A percentile compares a stretch with the other conserved stretches of the same genome.
These are phyloP conservation scores for Eupithecia exiguata DNA, from an alignment of 2,888 invertebrate species.

Conservation along the genomic window DNA sequence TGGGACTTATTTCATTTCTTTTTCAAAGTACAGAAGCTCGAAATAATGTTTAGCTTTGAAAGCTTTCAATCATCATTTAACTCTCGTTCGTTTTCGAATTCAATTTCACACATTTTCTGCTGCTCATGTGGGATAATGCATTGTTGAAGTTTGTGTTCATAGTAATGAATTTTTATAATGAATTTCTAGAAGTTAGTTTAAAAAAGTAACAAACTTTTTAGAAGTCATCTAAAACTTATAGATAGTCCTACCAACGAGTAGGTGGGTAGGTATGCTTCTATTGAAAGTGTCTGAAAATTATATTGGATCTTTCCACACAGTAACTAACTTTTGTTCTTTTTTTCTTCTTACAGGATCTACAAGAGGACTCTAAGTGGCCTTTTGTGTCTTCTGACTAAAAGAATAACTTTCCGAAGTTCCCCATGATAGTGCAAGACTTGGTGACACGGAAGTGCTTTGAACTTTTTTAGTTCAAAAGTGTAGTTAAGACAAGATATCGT, in stretches of 20 bases:
- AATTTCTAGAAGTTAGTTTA: not conserved
- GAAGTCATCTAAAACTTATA: not conserved
- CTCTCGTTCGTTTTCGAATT: too few relatives aligned
- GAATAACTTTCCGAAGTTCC: not conserved
- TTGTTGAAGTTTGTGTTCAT: too few relatives aligned
- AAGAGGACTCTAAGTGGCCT: not conserved
- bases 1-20: too few relatives aligned
- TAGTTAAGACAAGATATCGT: not conserved
- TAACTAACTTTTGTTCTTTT: not conserved
- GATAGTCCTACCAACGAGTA: too few relatives aligned
- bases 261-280: not conserved
- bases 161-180: not conserved
- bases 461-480: slow-evolving; percentile 2
- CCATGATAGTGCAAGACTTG: slow-evolving; percentile 2
- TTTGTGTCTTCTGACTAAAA: not conserved
- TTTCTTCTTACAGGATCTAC: not conserved
- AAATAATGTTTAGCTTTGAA: too few relatives aligned
- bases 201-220: not conserved
- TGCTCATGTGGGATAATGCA: too few relatives aligned
- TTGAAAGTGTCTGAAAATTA: not conserved
- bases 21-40: too few relatives aligned
- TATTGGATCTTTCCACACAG: not conserved
- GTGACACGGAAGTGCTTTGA: not conserved
- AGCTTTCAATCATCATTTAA: too few relatives aligned
- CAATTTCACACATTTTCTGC: too few relatives aligned